Evolutionary conservation across 2,888 invertebrate genomes (phyloP).

Genomic region (Melanophora roralis): DNA sequence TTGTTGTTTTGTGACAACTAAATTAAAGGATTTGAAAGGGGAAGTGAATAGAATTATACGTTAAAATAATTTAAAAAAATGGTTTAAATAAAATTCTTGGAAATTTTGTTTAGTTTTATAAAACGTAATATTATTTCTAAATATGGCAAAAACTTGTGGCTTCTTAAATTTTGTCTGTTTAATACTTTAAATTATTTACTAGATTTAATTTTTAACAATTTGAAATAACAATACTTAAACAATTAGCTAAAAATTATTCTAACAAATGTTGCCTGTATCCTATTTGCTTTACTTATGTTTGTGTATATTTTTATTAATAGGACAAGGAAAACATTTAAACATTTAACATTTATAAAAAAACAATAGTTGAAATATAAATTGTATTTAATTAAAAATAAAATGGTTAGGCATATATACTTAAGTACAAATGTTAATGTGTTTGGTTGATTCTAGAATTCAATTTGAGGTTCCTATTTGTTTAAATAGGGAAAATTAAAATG

Average conservation of each 20-base stretch:
- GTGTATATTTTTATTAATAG: slow-evolving; percentile 1
- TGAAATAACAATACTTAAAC: slow-evolving; percentile 48
- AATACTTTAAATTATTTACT: slow-evolving; percentile 7
- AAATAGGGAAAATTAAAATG: too few relatives aligned
- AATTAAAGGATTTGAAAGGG: too few relatives aligned
- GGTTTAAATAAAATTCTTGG: not conserved
- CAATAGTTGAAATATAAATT: too few relatives aligned
- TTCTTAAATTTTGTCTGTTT: too few relatives aligned
- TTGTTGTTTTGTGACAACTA: not conserved
- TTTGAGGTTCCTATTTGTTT: too few relatives aligned
- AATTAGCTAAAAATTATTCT: slow-evolving; percentile 56
- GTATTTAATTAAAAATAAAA: too few relatives aligned
- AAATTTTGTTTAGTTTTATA: too few relatives aligned
- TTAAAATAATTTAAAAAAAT: not conserved
- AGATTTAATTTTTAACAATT: slow-evolving; percentile 24
- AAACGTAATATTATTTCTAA: too few relatives aligned
- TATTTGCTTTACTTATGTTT: slow-evolving; percentile 38
- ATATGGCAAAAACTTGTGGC: too few relatives aligned
- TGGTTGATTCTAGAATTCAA: too few relatives aligned
- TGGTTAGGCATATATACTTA: slow-evolving; percentile 2
- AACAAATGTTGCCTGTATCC: slow-evolving; percentile 53
- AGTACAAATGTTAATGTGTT: not conserved
- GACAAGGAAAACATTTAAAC: slow-evolving; percentile 13
- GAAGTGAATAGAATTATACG: too few relatives aligned
- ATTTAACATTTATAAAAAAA: too few relatives aligned